Evolutionary conservation across 2,797 vertebrate genomes (phyloP).

Genomic region (Anomalospiza imberbis): DNA sequence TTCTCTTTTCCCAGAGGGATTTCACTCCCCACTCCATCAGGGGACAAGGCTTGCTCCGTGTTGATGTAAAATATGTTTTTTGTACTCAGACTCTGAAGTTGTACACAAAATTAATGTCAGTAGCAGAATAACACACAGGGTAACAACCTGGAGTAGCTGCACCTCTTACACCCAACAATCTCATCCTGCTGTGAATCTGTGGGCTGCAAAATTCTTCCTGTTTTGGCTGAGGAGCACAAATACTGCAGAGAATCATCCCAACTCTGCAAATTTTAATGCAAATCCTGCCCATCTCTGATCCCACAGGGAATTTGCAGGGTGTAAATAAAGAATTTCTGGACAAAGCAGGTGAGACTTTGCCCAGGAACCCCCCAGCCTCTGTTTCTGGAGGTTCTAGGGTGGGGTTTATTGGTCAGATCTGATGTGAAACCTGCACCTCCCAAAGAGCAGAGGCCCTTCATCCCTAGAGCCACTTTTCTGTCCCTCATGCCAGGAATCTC

Average conservation of each 20-base stretch:
- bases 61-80: rapidly evolving
- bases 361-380: neutral
- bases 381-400: neutral
- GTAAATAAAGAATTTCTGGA: neutral
- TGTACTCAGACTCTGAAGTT: rapidly evolving
- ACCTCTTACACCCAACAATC: neutral
- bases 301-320: neutral
- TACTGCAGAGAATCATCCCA: neutral
- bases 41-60: rapidly evolving
- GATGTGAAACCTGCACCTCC: rapidly evolving
- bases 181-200: neutral
- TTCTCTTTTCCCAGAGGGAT: neutral
- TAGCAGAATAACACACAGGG: neutral
- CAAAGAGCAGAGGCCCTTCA: rapidly evolving
- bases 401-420: neutral
- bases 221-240: neutral
- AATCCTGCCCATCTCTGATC: neutral
- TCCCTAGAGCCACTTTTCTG: neutral
- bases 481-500: neutral
- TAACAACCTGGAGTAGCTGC: neutral
- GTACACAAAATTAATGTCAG: neutral
- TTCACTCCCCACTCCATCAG: rapidly evolving
- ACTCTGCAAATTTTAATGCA: neutral
- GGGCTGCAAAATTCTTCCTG: neutral
- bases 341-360: neutral